Evolutionary conservation across 1,140 invertebrate species (phyloP), one percentile per base, ranked within the genome.

Genomic region (Muscidifurax raptorellus): DNA sequence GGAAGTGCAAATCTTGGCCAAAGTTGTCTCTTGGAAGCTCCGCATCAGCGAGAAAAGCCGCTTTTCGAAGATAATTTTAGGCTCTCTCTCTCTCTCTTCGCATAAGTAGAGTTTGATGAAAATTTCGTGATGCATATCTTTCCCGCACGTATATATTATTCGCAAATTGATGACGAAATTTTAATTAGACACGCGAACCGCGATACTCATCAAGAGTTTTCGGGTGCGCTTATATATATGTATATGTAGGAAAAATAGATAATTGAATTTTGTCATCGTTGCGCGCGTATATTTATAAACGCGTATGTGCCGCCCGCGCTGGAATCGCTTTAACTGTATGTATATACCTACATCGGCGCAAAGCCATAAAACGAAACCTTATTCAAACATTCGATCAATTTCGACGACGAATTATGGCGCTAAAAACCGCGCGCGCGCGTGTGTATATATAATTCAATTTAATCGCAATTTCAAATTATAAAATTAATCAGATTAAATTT

Each of bases 1-100:
- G 72, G 81, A 5, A 36, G 66, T 59, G 59, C 81, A 77, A 83
- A 77, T 76, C 81, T 83, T 83, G 74, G 59, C n/a, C 47, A 7
- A 59, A 59, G 52, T n/a, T 40, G 32, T n/a, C 80, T 75, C 69
- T 2, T 10, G 79, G 7, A n/a, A 59, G 52, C 52, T 59, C 15
- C 22, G 52, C 36, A 9, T 6, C 36, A 40, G 52, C 52, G 52
- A 59, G 52, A 59, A 59, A 59, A 59, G 52, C 52, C 52, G 52
- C 52, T 59, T 59, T 59, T 22, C 2, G 4, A 5, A 59, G 52
- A 59, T 52, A 81, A 81, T 59, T 59, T 59, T 18, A 59, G 52
- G 52, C 15, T 59, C 4, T 0, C 18, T n/a, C 18, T 59, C 52
- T n/a, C 6, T 59, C 6, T n/a, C n/a, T n/a, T n/a, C n/a, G n/a